Conservation (phyloP, 2,797 vertebrate species). For the Myoxocephalus aenaeus region DNA sequence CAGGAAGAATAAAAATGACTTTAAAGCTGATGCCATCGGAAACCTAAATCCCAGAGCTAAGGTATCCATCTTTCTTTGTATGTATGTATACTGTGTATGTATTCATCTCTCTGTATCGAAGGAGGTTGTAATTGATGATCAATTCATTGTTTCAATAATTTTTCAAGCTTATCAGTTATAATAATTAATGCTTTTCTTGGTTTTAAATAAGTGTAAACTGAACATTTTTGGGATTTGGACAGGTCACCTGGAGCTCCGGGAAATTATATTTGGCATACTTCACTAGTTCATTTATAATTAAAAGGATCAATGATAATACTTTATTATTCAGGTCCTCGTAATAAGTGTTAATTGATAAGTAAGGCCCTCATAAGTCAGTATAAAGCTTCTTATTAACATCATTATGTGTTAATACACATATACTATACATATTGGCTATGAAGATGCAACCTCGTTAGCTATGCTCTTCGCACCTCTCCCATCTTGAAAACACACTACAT, state of each 20-base stretch:
- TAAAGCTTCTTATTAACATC: too few species aligned
- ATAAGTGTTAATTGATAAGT: background rate
- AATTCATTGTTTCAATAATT: background rate
- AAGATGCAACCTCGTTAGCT: too few species aligned
- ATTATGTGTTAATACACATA: too few species aligned
- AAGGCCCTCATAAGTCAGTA: too few species aligned
- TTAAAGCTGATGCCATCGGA: conserved; percentile 94
- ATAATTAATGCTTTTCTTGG: background rate
- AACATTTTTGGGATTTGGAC: background rate
- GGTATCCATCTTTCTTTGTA: conserved; percentile 74
- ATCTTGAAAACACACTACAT: too few species aligned
- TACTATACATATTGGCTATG: too few species aligned
- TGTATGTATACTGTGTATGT: background rate
- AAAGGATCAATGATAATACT: background rate
- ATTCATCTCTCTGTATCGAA: background rate
- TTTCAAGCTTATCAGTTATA: conserved; percentile 7
- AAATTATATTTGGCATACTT: background rate
- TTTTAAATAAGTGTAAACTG: background rate
- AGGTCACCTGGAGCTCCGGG: background rate
- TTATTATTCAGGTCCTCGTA: background rate
- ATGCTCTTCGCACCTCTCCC: too few species aligned
- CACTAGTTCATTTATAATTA: background rate
- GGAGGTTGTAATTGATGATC: background rate
- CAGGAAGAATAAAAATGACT: conserved; percentile 98
- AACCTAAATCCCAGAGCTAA: conserved; percentile 96